These are phyloP conservation scores for Callospermophilus lateralis DNA, from an alignment of 2,113 vertebrate species.

Conservation along the genomic window DNA sequence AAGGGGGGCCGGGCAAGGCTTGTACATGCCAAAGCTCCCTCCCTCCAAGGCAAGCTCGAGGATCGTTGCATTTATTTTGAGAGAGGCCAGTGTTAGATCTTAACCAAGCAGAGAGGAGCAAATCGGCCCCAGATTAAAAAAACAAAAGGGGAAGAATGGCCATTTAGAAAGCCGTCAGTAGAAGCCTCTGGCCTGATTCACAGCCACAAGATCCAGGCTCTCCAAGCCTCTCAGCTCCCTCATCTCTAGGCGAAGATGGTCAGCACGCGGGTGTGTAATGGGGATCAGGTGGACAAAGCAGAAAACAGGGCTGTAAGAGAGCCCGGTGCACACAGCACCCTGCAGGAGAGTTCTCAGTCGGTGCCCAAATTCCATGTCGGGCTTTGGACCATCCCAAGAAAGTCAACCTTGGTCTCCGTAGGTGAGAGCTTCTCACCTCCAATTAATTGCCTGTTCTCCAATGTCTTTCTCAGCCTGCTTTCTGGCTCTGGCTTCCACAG, in stretches of 20 bases:
- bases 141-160: background rate
- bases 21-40: background rate
- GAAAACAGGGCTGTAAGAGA: background rate
- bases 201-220: background rate
- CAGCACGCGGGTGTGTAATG: fast-evolving
- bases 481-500: background rate
- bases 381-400: background rate
- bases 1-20: background rate
- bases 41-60: background rate
- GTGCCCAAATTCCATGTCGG: background rate
- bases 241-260: background rate
- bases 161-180: background rate
- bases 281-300: background rate
- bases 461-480: background rate
- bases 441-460: background rate
- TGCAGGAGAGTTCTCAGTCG: background rate
- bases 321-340: fast-evolving
- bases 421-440: background rate
- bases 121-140: slow-evolving; percentile 72
- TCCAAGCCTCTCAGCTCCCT: background rate
- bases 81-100: background rate
- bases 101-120: slow-evolving; percentile 57
- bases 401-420: background rate
- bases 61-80: slow-evolving; percentile 24
- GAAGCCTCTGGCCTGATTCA: background rate